These are phyloP conservation scores for Operophtera brumata DNA, from an alignment of 2,888 invertebrate species.

Conservation along the genomic window DNA sequence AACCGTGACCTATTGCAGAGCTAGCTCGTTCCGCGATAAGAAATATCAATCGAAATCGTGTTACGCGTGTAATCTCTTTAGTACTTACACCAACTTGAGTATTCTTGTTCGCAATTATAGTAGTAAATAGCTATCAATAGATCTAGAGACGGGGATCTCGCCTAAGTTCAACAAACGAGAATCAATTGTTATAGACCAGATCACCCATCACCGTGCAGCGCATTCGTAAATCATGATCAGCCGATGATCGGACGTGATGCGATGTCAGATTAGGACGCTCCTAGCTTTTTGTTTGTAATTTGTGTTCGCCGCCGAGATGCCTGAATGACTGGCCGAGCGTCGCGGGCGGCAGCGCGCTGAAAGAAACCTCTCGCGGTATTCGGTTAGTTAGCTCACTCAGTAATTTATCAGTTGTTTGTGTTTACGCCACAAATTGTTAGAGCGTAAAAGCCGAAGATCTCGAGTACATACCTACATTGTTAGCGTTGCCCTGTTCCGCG, in stretches of 20 bases:
- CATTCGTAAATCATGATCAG: slow-evolving; percentile 78
- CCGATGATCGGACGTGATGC: slow-evolving; percentile 71
- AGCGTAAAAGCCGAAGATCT: slow-evolving; percentile 11
- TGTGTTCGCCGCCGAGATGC: slow-evolving; percentile 70
- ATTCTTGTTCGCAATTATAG: slow-evolving; percentile 19
- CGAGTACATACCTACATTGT: slow-evolving; percentile 10
- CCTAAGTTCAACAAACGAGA: slow-evolving; percentile 63
- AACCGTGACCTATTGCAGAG: slow-evolving; percentile 59
- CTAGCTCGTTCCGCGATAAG: slow-evolving; percentile 38
- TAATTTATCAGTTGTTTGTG: slow-evolving; percentile 66
- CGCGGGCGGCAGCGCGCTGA: slow-evolving; percentile 48
- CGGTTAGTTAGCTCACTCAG: slow-evolving; percentile 54
- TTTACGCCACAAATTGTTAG: slow-evolving; percentile 45
- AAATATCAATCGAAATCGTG: slow-evolving; percentile 33
- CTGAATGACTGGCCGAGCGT: slow-evolving; percentile 64
- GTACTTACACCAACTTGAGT: slow-evolving; percentile 8
- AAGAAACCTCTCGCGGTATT: slow-evolving; percentile 55
- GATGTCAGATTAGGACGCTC: slow-evolving; percentile 75
- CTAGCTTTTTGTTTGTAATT: slow-evolving; percentile 76
- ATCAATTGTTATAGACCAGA: slow-evolving; percentile 67
- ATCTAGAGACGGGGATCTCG: slow-evolving; percentile 30
- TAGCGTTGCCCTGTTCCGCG: slow-evolving; percentile 34
- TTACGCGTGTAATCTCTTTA: slow-evolving; percentile 17
- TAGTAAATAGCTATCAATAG: slow-evolving; percentile 21
- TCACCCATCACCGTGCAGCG: slow-evolving; percentile 72